Conservation (phyloP, 2,888 invertebrate genomes). For the Andrena dorsata region DNA sequence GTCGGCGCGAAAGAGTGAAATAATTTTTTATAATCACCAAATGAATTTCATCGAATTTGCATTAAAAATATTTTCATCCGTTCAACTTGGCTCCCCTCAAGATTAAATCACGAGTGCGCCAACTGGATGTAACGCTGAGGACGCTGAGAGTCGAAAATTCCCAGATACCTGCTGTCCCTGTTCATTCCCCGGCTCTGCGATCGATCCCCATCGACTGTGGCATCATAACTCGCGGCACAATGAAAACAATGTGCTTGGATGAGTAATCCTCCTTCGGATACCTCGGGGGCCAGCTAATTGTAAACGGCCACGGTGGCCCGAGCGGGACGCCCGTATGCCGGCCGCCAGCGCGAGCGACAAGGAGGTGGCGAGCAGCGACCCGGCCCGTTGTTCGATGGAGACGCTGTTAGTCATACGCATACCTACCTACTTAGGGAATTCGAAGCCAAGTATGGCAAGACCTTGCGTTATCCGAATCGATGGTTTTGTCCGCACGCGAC, state of each 20-base stretch:
- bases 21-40: no score
- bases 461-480: conserved; percentile 63
- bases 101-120: no score
- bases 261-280: conserved; percentile 70
- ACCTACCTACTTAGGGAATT: conserved; percentile 67
- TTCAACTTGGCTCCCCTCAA: no score
- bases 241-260: conserved; percentile 72
- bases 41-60: no score
- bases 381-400: conserved; percentile 38
- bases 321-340: neutral
- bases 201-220: conserved; percentile 32
- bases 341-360: neutral
- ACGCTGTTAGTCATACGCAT: conserved; percentile 70
- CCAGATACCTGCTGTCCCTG: neutral
- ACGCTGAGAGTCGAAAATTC: neutral
- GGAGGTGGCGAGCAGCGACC: conserved; percentile 19
- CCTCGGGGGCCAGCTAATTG: conserved; percentile 56
- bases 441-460: conserved; percentile 64
- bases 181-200: conserved; percentile 20
- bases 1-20: no score
- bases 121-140: no score
- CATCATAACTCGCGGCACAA: conserved; percentile 62
- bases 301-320: conserved; percentile 24
- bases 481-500: conserved; percentile 19
- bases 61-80: no score